A percentile compares a stretch with the other conserved stretches of the same genome.
Conservation (phyloP, 2,888 invertebrate species). For the Tetheella fluctuosa region DNA sequence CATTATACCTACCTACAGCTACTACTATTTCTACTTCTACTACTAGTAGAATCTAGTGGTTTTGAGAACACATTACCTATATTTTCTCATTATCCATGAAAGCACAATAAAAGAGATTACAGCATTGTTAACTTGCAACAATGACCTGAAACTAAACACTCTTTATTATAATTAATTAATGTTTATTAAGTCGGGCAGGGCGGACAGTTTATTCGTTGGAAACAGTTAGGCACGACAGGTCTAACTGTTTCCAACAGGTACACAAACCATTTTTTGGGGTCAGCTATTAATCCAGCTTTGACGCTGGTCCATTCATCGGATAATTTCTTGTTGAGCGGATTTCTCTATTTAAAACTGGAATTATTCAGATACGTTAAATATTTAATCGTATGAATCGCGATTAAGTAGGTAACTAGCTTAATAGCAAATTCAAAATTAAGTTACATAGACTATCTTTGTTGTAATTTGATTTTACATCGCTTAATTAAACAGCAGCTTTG, state of each 20-base stretch:
- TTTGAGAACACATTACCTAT: not conserved
- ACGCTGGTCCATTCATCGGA: not conserved
- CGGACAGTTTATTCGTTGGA: conserved; percentile 2
- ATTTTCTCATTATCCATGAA: too few species aligned
- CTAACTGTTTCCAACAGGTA: too few species aligned
- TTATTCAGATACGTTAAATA: conserved; percentile 6
- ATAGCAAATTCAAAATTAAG: not conserved
- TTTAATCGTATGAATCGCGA: not conserved
- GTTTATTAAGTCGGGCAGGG: conserved; percentile 30
- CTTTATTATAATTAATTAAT: conserved; percentile 45
- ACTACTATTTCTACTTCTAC: too few species aligned
- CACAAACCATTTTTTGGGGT: conserved; percentile 13
- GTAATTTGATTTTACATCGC: too few species aligned
- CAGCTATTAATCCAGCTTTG: conserved; percentile 10
- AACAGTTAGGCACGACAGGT: conserved; percentile 10
- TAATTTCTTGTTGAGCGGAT: conserved; percentile 2
- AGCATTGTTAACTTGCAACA: not conserved
- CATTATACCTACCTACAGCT: too few species aligned
- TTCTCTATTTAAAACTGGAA: too few species aligned
- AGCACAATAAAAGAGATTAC: conserved; percentile 1
- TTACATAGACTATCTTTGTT: not conserved
- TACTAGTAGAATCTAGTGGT: too few species aligned
- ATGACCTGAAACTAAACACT: conserved; percentile 26
- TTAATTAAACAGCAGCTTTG: too few species aligned
- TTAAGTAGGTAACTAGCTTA: too few species aligned